Base-by-base conservation (phyloP, 1,140 invertebrate species). In the Platyscapa corneri region DNA sequence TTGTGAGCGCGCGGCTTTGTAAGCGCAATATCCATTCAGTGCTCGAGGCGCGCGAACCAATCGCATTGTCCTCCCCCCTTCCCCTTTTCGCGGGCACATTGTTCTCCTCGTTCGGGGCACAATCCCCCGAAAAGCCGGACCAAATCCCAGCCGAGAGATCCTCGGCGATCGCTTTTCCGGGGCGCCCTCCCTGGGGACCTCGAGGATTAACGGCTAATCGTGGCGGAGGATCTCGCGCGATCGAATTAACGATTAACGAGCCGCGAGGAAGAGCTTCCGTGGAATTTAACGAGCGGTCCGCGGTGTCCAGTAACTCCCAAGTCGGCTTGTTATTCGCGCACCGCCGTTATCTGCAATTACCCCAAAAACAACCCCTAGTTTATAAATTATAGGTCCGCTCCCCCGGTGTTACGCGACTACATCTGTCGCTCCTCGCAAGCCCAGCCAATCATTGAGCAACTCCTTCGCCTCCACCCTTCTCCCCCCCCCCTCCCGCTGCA, bases 271-370 rank as follows among this genome's bases (percentile, higher is more conserved):
- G 27, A 49, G 64, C n/a, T 27, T 16, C 64, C 64, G 14, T 3
- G 46, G 46, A 79, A 79, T 79, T 83, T 83, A 83, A 75, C 53
- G 81, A 83, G 74, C 37, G 37, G 70, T 18, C 39, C 70, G 82
- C 70, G 90, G 91, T 93, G 92, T 93, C 91, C 89, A 91, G 90
- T 93, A 89, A 92, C 92, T 93, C 92, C 92, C 92, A 92, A 92
- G 91, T 92, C 90, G 92, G 92, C 92, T 93, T 92, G 92, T 93
- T 93, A 93, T 92, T 91, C 90, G 92, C 92, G 74, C 74, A n/a
- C 91, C 90, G 90, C 91, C 92, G 92, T 93, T 93, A 93, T 93
- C 92, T 91, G 91, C 92, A 93, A 93, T 93, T 93, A 93, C 91
- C 91, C 89, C 37, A 67, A 92, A 93, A 92, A 93, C 91, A 93